Evolutionary conservation across 2,113 vertebrate genomes (phyloP).

Genomic region (Thalassarche chlororhynchos): DNA sequence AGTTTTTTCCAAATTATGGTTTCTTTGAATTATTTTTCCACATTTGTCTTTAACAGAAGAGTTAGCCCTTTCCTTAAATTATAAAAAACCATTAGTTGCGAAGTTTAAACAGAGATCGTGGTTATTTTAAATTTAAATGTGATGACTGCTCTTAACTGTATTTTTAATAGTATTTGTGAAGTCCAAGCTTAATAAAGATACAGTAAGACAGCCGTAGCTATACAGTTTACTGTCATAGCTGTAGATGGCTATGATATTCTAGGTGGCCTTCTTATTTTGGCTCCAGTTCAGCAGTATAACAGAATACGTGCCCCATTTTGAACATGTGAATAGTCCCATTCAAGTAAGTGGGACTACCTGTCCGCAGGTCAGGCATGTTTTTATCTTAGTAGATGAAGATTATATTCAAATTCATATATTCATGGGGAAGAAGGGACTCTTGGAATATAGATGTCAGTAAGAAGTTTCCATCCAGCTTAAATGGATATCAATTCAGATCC

Average conservation of each 20-base stretch:
- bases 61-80: not conserved
- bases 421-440: not conserved
- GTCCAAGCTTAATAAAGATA: not conserved
- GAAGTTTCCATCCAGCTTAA: not conserved
- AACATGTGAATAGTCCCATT: not conserved
- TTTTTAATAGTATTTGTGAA: not conserved
- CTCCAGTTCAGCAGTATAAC: not conserved
- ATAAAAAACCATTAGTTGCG: not conserved
- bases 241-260: not conserved
- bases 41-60: not conserved
- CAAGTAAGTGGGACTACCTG: accelerated
- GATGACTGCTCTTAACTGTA: not conserved
- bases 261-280: not conserved
- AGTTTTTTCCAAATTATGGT: not conserved
- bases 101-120: not conserved
- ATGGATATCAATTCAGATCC: not conserved
- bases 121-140: not conserved
- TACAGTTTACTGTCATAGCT: not conserved
- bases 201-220: not conserved
- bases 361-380: not conserved
- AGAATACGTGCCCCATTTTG: not conserved
- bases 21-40: not conserved
- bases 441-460: not conserved
- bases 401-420: not conserved
- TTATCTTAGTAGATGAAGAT: not conserved